These are phyloP conservation scores for Zhuqinia jingwanae DNA, from an alignment of 2,888 invertebrate genomes.

Conservation along the genomic window DNA sequence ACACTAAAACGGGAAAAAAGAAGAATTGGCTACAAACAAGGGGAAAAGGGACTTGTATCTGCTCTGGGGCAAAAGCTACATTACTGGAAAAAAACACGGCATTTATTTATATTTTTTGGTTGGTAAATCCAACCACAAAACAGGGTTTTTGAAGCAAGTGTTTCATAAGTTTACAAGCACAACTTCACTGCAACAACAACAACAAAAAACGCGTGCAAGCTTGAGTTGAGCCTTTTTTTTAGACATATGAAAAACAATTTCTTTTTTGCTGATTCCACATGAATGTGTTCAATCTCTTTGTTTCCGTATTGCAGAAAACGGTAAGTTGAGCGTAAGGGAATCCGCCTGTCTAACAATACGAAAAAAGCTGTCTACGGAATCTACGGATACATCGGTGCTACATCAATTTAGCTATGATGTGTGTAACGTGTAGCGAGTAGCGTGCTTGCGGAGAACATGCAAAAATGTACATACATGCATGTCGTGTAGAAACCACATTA, in stretches of 20 bases:
- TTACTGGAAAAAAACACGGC: background rate
- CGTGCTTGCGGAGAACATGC: background rate
- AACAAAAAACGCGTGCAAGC: background rate
- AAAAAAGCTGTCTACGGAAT: too few species aligned
- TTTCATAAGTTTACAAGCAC: background rate
- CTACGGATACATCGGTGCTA: background rate
- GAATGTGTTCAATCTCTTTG: slow-evolving; percentile 34
- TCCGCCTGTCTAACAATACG: too few species aligned
- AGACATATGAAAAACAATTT: slow-evolving; percentile 18
- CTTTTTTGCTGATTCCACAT: slow-evolving; percentile 43
- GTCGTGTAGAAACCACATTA: slow-evolving; percentile 27
- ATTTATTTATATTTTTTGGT: too few species aligned
- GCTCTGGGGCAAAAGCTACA: background rate
- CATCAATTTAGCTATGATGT: too few species aligned
- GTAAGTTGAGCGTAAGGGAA: background rate
- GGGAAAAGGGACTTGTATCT: background rate
- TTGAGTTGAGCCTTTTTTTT: background rate
- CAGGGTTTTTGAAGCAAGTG: background rate
- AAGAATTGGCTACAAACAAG: background rate
- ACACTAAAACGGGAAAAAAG: background rate
- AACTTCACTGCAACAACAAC: background rate
- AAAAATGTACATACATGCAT: background rate
- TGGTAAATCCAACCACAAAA: background rate
- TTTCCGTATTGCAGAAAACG: background rate
- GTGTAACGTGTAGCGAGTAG: background rate